Evolutionary conservation across 2,113 vertebrate species (phyloP).

Genomic region (Dasyornis broadbenti): DNA sequence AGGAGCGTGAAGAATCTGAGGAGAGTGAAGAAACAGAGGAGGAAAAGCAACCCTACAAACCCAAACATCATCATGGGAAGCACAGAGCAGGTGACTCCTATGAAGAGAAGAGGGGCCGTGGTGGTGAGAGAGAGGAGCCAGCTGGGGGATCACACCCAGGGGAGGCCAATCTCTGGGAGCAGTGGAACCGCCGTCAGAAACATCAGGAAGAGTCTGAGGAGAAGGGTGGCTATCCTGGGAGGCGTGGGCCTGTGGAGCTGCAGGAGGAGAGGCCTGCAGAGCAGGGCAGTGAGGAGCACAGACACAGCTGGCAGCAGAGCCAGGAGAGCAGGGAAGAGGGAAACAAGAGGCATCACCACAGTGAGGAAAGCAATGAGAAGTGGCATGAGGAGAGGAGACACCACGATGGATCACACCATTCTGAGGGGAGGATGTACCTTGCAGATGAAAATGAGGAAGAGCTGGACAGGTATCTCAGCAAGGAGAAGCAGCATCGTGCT

Average conservation of each 20-base stretch:
- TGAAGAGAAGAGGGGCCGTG: conserved; percentile 20
- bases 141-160: neutral
- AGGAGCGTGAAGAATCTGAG: conserved; percentile 52
- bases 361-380: neutral
- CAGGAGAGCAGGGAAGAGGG: conserved; percentile 50
- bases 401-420: neutral
- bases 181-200: conserved; percentile 9
- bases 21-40: conserved; percentile 60
- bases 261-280: conserved; percentile 16
- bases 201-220: conserved; percentile 18
- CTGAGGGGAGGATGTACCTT: neutral
- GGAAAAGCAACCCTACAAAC: conserved; percentile 30
- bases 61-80: conserved; percentile 20
- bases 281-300: conserved; percentile 32
- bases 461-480: neutral
- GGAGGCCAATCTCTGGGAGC: neutral
- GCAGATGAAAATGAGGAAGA: neutral
- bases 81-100: conserved; percentile 4
- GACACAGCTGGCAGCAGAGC: neutral
- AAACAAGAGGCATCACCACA: neutral
- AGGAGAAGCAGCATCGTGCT: conserved; percentile 4
- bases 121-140: neutral
- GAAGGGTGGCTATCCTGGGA: neutral
- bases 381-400: neutral
- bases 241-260: neutral